These are phyloP conservation scores for Trididemnum clinides DNA, from an alignment of 23 tunicate genomes.

Conservation along the genomic window DNA sequence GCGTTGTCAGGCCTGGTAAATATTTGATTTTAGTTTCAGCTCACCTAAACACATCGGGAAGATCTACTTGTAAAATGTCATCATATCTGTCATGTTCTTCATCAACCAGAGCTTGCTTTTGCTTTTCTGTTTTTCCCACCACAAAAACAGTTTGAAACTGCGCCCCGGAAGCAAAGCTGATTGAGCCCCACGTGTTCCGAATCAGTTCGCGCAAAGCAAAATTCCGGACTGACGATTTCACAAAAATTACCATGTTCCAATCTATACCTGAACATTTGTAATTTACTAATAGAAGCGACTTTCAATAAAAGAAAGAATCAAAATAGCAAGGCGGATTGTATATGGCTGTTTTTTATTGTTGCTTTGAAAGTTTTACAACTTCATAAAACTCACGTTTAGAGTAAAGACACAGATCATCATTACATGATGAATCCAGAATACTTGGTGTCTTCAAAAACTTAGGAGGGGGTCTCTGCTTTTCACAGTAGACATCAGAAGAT, in stretches of 20 bases:
- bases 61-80: constrained; percentile 17
- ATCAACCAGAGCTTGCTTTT: neutral
- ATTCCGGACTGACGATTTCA: constrained; percentile 18
- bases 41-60: neutral
- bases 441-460: too few relatives aligned
- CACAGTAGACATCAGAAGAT: too few relatives aligned
- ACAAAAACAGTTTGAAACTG: constrained; percentile 53
- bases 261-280: neutral
- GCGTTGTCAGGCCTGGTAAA: too few relatives aligned
- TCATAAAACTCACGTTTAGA: too few relatives aligned
- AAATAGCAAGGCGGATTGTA: too few relatives aligned
- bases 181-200: constrained; percentile 64
- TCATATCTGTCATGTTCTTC: constrained; percentile 33
- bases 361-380: too few relatives aligned
- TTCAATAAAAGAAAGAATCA: too few relatives aligned
- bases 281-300: neutral
- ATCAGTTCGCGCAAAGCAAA: constrained; percentile 29
- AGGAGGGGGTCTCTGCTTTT: too few relatives aligned
- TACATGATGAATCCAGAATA: too few relatives aligned
- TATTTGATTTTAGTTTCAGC: too few relatives aligned
- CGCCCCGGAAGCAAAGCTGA: constrained; percentile 23
- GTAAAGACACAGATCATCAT: too few relatives aligned
- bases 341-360: too few relatives aligned
- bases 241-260: constrained; percentile 51
- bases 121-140: constrained; percentile 12